phyloP scores from a whole-genome alignment of 2,888 invertebrate species.

The Spisula solida region DNA sequence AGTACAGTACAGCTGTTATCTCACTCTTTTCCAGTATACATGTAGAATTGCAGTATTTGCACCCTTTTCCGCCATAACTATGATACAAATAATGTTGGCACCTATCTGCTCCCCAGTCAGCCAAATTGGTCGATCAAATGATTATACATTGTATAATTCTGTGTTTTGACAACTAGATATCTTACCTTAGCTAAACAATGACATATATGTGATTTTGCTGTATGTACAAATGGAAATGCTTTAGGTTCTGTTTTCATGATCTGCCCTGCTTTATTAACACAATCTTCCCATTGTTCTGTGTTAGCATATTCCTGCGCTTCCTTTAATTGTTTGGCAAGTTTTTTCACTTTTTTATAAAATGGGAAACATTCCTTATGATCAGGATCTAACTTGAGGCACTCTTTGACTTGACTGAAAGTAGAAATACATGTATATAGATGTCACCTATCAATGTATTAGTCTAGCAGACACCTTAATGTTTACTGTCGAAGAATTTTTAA shows the following conservation, averaged over 20 bases:
- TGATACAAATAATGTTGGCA: too few relatives aligned
- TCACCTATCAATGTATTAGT: neutral
- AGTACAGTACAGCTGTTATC: too few relatives aligned
- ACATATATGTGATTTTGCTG: conserved; percentile 94
- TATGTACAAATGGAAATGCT: conserved; percentile 87
- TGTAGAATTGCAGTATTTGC: too few relatives aligned
- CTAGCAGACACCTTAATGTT: too few relatives aligned
- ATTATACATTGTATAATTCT: too few relatives aligned
- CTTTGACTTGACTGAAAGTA: conserved; percentile 93
- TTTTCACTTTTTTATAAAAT: conserved; percentile 98
- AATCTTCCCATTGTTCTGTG: conserved; percentile 84
- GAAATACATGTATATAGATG: neutral
- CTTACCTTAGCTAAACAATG: conserved; percentile 90
- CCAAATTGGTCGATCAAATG: too few relatives aligned
- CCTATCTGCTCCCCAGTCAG: too few relatives aligned
- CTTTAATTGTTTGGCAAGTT: conserved; percentile 92
- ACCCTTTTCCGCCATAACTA: too few relatives aligned
- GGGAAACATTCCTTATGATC: conserved; percentile 98
- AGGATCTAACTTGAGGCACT: conserved; percentile 98
- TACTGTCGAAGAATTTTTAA: too few relatives aligned
- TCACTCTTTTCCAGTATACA: too few relatives aligned
- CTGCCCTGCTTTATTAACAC: conserved; percentile 89
- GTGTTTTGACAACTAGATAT: neutral
- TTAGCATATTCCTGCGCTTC: conserved; percentile 88
- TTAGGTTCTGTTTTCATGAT: conserved; percentile 91